Conservation (phyloP, 2,888 invertebrate species). For the Ceriagrion tenellum region DNA sequence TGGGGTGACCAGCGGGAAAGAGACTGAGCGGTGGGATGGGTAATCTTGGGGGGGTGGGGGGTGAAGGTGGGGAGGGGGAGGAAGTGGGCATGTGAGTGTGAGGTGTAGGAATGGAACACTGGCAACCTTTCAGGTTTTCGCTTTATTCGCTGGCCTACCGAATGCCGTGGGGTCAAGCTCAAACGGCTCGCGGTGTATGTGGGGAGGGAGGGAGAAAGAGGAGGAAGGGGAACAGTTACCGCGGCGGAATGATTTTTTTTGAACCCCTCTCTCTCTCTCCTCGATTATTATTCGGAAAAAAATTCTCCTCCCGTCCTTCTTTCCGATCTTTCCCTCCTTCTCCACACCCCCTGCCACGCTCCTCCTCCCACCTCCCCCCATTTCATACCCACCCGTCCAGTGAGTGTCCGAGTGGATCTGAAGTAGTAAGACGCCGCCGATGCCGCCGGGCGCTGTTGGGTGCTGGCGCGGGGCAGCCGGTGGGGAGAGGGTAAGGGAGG, state of each 20-base stretch:
- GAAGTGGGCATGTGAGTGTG: neutral
- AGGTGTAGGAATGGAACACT: slow-evolving; percentile 41
- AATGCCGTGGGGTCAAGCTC: slow-evolving; percentile 30
- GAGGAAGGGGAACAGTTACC: neutral
- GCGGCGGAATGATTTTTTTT: neutral
- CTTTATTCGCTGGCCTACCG: slow-evolving; percentile 59
- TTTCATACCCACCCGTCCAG: neutral
- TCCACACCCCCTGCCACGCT: neutral
- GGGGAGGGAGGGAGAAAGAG: no score
- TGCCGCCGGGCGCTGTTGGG: no score
- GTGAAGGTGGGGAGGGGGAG: neutral
- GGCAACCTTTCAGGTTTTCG: slow-evolving; percentile 57
- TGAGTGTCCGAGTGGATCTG: slow-evolving; percentile 10
- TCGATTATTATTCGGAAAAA: slow-evolving; percentile 34
- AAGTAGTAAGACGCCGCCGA: neutral
- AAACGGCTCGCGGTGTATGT: neutral
- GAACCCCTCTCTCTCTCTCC: neutral
- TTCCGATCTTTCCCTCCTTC: neutral
- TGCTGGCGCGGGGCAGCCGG: neutral
- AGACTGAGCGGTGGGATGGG: neutral
- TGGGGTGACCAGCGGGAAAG: neutral
- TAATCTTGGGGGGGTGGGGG: neutral
- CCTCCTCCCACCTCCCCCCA: neutral
- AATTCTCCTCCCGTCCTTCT: neutral
- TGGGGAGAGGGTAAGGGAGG: neutral